A percentile compares a stretch with the other conserved stretches of the same genome.
Evolutionary conservation across 2,888 invertebrate species (phyloP).

Genomic region (Harmothoe impar): DNA sequence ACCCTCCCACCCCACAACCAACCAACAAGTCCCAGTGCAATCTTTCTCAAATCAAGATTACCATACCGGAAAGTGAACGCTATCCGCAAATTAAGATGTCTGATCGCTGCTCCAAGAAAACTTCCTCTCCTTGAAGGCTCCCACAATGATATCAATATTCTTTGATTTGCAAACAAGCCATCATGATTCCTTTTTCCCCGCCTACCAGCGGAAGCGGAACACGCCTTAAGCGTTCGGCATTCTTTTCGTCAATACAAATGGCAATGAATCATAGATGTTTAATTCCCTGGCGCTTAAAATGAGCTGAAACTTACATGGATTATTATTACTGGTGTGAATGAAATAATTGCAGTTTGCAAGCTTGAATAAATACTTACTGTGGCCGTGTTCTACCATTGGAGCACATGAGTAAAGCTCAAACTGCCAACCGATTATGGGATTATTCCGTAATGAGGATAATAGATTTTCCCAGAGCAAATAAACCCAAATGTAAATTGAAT

Average conservation of each 20-base stretch:
- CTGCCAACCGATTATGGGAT: too few relatives aligned
- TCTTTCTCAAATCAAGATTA: neutral
- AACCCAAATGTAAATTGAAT: too few relatives aligned
- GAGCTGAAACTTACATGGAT: neutral
- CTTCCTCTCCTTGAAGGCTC: neutral
- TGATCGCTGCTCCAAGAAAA: neutral
- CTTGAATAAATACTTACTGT: too few relatives aligned
- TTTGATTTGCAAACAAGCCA: constrained; percentile 23
- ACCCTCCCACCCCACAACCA: neutral
- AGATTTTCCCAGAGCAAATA: too few relatives aligned
- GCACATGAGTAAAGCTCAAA: too few relatives aligned
- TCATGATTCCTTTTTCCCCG: neutral
- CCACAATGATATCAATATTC: constrained; percentile 7
- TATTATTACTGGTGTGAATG: too few relatives aligned
- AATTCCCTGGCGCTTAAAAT: neutral
- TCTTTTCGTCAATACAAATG: constrained; percentile 22
- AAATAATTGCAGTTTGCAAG: too few relatives aligned
- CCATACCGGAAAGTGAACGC: constrained; percentile 1
- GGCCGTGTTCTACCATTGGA: too few relatives aligned
- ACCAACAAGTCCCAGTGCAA: neutral
- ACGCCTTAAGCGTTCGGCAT: neutral
- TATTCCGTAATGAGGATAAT: too few relatives aligned
- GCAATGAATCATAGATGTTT: constrained; percentile 29
- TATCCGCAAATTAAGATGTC: constrained; percentile 31
- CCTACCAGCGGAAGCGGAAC: constrained; percentile 1